phyloP scores from a whole-genome alignment of 2,113 vertebrate genomes.

The Phodopus roborovskii region DNA sequence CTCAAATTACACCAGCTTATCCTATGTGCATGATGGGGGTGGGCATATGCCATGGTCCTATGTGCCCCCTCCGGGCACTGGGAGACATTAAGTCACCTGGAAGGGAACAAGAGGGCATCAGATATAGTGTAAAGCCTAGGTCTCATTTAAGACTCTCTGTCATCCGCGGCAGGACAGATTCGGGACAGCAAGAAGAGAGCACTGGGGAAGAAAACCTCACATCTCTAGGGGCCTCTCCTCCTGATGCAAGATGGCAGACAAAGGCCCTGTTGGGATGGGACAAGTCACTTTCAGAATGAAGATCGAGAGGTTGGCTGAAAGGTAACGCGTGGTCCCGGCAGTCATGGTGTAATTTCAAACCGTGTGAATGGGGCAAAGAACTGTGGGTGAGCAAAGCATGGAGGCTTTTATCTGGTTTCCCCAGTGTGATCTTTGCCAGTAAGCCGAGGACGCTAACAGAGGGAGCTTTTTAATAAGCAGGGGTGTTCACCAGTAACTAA shows the following conservation, averaged over 20 bases:
- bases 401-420: background rate
- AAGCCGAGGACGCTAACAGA: background rate
- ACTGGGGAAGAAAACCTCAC: background rate
- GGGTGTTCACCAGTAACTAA: background rate
- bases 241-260: background rate
- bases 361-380: background rate
- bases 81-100: background rate
- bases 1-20: background rate
- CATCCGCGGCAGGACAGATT: background rate
- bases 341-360: background rate
- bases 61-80: constrained; percentile 5
- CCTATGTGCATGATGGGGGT: background rate
- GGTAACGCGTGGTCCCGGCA: background rate
- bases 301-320: background rate
- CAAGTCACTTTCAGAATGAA: background rate
- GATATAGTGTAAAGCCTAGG: background rate
- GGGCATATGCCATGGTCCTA: background rate
- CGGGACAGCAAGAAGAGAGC: background rate
- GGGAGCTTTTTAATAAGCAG: background rate
- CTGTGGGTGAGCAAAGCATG: background rate
- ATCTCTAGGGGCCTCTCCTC: background rate
- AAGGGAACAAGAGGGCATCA: background rate
- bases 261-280: background rate
- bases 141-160: background rate
- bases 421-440: background rate